Conservation (phyloP, 2,113 vertebrate genomes). For the Oceanites oceanicus region DNA sequence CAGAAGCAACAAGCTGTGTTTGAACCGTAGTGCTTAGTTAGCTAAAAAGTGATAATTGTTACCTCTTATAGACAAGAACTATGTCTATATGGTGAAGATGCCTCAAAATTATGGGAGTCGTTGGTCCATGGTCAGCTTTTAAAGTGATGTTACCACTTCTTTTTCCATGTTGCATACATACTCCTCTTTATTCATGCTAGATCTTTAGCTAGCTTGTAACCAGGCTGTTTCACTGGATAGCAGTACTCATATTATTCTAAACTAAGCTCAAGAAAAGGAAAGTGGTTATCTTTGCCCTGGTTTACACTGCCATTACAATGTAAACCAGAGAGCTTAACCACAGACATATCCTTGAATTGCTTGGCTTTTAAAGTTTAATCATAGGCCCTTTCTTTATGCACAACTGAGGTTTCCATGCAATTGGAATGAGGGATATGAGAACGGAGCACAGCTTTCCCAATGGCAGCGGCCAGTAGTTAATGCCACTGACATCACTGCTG, state of each 20-base stretch:
- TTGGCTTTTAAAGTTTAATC: constrained; percentile 58
- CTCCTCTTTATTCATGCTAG: neutral
- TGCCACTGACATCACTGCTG: neutral
- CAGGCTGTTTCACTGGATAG: neutral
- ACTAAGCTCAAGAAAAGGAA: neutral
- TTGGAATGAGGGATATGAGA: neutral
- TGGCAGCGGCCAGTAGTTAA: neutral
- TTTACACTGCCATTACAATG: constrained; percentile 35
- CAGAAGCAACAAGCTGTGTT: neutral
- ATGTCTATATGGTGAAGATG: neutral
- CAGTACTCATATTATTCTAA: constrained; percentile 20
- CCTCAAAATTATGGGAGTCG: neutral
- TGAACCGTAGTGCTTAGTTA: neutral
- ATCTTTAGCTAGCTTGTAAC: neutral
- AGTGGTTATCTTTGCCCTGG: neutral
- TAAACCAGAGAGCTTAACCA: constrained; percentile 54
- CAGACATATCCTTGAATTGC: constrained; percentile 56
- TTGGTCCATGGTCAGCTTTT: neutral
- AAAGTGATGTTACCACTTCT: neutral
- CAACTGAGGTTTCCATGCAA: constrained; percentile 8
- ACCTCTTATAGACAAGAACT: neutral
- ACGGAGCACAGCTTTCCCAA: neutral
- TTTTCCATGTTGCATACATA: neutral
- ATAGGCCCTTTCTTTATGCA: constrained; percentile 6
- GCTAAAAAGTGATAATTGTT: neutral